Base-by-base conservation (phyloP, 2,888 invertebrate genomes). In the Orchesellides sinensis region DNA sequence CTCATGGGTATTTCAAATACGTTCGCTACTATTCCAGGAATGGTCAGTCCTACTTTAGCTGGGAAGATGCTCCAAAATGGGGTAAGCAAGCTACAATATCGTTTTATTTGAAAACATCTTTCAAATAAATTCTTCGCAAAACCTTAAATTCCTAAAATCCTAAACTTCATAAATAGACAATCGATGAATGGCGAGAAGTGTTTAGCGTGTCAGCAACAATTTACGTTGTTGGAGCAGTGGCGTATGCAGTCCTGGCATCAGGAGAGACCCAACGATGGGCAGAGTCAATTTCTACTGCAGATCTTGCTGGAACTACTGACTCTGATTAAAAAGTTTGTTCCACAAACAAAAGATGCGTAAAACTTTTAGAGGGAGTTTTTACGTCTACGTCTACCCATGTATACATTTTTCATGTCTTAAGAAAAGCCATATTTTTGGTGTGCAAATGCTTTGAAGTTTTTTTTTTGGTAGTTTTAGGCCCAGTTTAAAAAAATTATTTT, bases 1-100 rank as follows among this genome's bases (percentile, higher is more conserved):
- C 90, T 98, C 73, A 96, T 98, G 96, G 98, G 97, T 0, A 91
- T 97, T 10, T 95, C 96, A 10, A 98, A 98, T 90, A 97, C 97
- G 0, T 91, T 97, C 85, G 98, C 96, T 0, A 97, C 97, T 0
- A 91, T 98, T 69, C 97, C 98, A 0, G 98, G 98, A 29, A 96
- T 98, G 88, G 91, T 97, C n/a, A 96, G 96, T 89, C 98, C 97
- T 0, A 92, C 94, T 12, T 90, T 97, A 0, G 95, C 96, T 0
- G 96, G 96, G 6, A 92, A 93, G 69, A 93, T 97, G 74, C 95
- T 96, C 17, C 92, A 92, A 80, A 91, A 94, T 85, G 93, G 94
- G 92, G 96, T 95, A 89, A 89, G 68, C 2, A 17, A 23, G 10
- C 2, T 17, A 49, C 49, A 17, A 1, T 14, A 8, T 17, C 12